A percentile compares a stretch with the other conserved stretches of the same genome.
Conservation (phyloP, 2,113 vertebrate species). For the Tupaia tana region DNA sequence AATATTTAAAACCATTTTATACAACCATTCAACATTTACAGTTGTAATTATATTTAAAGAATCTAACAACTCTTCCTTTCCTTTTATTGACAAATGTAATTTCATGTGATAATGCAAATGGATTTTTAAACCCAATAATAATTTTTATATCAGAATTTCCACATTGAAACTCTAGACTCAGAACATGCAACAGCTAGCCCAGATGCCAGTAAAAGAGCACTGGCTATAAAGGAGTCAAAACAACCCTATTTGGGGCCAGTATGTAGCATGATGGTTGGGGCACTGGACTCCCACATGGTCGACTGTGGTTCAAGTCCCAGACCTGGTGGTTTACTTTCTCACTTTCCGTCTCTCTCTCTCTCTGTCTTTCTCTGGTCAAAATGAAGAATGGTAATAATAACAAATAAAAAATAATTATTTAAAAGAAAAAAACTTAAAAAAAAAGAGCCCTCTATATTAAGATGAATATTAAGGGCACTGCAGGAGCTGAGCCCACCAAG, state of each 20-base stretch:
- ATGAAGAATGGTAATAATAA: no score
- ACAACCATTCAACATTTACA: constrained; percentile 55
- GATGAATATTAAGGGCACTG: not conserved
- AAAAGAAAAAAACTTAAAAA: no score
- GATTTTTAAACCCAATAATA: constrained; percentile 46
- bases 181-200: constrained; percentile 31
- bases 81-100: constrained; percentile 69
- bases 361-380: no score
- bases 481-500: not conserved
- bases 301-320: no score
- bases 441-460: not conserved
- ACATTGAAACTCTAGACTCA: constrained; percentile 18
- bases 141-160: constrained; percentile 49
- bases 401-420: no score
- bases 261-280: no score
- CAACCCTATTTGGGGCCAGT: not conserved
- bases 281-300: no score
- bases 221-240: not conserved
- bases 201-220: not conserved
- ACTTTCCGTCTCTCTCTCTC: no score
- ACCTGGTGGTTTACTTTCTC: no score
- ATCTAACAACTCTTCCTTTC: constrained; percentile 42
- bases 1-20: constrained; percentile 70
- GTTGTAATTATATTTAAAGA: constrained; percentile 56
- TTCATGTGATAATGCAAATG: constrained; percentile 60